Evolutionary conservation across 2,888 invertebrate species (phyloP), one percentile per base, ranked within the genome.

Genomic region (Nomada goodeniana): DNA sequence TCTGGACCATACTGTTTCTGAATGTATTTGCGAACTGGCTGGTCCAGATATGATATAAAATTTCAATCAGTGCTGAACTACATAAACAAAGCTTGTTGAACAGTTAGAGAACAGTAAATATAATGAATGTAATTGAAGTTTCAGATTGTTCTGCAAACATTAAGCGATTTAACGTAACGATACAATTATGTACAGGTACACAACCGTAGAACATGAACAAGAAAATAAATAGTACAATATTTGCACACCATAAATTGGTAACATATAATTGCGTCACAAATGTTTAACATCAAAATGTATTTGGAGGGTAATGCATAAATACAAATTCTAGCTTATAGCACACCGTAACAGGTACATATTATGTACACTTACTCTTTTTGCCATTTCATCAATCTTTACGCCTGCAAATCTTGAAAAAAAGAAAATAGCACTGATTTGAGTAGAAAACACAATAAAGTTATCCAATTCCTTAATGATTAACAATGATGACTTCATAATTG

Each of bases 271-370:
- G 57, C n/a, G 2, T 29, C 50, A 23, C 10, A 52, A 74, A 74
- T 74, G 42, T 42, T 68, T 60, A 77, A 73, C 44, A 77, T 64
- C 57, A 59, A 26, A 29, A 36, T 36, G 7, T 36, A 36, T 52
- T 60, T 60, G 73, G 50, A 15, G 52, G 26, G 20, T 44, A 73
- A 60, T 44, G 65, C 15, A 73, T 61, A 72, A 42, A 76, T 59
- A 65, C 53, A 60, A 65, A 65, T 44, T 53, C 42, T 29, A 18
- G 20, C 15, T 47, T 60, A 55, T 50, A 64, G 50, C 23, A 36
- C 18, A 13, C 18, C 36, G 63, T 36, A 69, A 79, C 69, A 76
- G 57, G 26, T 44, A 76, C 18, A 76, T 29, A 67, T 53, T 67
- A 47, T 47, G 47, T 13, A 68, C 50, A 67, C 29, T 68, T 50